phyloP scores from a whole-genome alignment of 2,888 invertebrate species.

The Brachycybe producta region DNA sequence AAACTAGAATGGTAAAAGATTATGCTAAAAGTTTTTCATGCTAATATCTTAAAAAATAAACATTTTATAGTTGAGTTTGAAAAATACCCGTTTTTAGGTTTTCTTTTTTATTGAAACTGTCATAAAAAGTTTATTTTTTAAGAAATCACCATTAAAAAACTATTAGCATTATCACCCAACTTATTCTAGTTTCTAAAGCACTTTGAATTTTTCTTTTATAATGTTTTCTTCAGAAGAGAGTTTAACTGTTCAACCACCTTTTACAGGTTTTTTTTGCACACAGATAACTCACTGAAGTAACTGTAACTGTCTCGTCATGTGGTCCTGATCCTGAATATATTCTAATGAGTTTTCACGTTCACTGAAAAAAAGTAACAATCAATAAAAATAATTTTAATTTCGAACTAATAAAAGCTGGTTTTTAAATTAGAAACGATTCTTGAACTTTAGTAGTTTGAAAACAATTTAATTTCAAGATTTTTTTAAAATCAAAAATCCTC shows the following conservation, averaged over 20 bases:
- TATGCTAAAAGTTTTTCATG: too few species aligned
- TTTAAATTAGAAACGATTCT: neutral
- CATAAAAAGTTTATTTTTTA: too few species aligned
- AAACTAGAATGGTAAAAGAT: too few species aligned
- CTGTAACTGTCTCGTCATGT: conserved; percentile 41
- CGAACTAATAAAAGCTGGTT: neutral
- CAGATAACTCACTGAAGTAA: conserved; percentile 39
- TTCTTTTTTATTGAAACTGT: neutral
- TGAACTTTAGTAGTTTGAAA: neutral
- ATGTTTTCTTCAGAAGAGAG: too few species aligned
- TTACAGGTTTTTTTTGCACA: neutral
- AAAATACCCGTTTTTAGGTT: too few species aligned
- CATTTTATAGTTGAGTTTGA: too few species aligned
- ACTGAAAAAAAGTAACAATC: conserved; percentile 27
- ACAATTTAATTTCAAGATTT: too few species aligned
- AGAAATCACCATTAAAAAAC: too few species aligned
- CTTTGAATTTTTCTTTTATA: neutral
- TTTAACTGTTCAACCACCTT: neutral
- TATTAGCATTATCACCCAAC: too few species aligned
- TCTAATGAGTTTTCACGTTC: conserved; percentile 38
- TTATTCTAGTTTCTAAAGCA: neutral
- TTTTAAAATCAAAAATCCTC: too few species aligned
- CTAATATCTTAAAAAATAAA: too few species aligned
- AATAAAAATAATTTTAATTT: conserved; percentile 1
- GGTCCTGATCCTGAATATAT: conserved; percentile 42